A percentile compares a stretch with the other conserved stretches of the same genome.
Conservation (phyloP, 2,888 invertebrate genomes). For the Drosophila fulvimacula region DNA sequence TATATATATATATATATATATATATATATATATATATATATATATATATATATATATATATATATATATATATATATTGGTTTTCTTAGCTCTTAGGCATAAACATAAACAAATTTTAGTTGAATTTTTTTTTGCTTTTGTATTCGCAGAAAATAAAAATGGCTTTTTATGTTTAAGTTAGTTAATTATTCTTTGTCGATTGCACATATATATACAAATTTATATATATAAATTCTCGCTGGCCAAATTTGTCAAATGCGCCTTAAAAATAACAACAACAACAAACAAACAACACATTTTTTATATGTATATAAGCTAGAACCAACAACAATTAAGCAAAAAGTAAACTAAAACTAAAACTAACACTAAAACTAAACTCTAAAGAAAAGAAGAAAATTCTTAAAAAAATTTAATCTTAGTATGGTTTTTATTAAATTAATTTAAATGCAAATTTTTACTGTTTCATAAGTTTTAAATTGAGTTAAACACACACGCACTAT, state of each 20-base stretch:
- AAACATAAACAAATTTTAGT: slow-evolving; percentile 55
- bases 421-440: slow-evolving; percentile 53
- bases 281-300: slow-evolving; percentile 23
- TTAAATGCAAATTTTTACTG: slow-evolving; percentile 53
- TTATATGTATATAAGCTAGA: slow-evolving; percentile 34
- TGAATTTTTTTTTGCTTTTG: slow-evolving; percentile 71
- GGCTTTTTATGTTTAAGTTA: slow-evolving; percentile 76
- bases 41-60: background rate
- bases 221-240: slow-evolving; percentile 31
- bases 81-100: slow-evolving; percentile 32
- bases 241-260: slow-evolving; percentile 50
- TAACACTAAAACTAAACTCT: slow-evolving; percentile 28
- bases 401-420: slow-evolving; percentile 37
- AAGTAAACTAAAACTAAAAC: slow-evolving; percentile 5
- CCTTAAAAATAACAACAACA: slow-evolving; percentile 30
- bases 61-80: background rate
- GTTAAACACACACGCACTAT: slow-evolving; percentile 41
- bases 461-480: slow-evolving; percentile 47
- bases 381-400: slow-evolving; percentile 9
- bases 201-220: slow-evolving; percentile 15
- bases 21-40: slow-evolving; percentile 1
- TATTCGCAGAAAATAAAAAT: slow-evolving; percentile 38
- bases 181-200: slow-evolving; percentile 59
- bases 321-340: slow-evolving; percentile 18
- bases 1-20: background rate